These are phyloP conservation scores for Cynopterus sphinx DNA, from an alignment of 2,797 vertebrate genomes.

Conservation along the genomic window DNA sequence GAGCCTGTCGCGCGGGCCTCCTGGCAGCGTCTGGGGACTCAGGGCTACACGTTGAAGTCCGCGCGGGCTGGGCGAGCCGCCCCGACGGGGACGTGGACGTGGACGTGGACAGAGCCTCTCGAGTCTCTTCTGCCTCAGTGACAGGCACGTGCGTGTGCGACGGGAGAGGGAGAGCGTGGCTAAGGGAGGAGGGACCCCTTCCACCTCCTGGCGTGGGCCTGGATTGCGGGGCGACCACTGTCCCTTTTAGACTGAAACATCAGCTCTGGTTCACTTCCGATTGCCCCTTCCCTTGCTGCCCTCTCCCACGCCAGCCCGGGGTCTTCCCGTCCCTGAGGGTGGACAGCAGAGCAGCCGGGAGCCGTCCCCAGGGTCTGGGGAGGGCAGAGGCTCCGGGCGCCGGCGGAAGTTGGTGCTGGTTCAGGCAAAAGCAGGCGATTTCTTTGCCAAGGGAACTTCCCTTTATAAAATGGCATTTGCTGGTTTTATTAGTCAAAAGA, in stretches of 20 bases:
- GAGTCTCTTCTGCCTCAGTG: neutral
- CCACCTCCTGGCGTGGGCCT: neutral
- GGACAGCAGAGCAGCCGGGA: neutral
- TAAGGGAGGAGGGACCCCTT: neutral
- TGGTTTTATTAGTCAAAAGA: neutral
- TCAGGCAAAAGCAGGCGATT: neutral
- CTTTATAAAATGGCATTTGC: neutral
- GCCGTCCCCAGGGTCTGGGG: too few species aligned
- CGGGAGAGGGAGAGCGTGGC: neutral
- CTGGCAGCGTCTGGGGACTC: neutral
- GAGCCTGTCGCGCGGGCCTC: neutral
- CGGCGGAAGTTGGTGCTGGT: neutral
- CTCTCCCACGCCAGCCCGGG: accelerated
- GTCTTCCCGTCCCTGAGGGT: neutral
- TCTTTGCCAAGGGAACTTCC: neutral
- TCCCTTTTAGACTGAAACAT: neutral
- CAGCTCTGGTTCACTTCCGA: neutral
- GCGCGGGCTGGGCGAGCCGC: accelerated
- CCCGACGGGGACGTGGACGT: too few species aligned
- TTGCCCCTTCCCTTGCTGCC: neutral
- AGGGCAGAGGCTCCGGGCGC: neutral
- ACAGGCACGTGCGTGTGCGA: neutral
- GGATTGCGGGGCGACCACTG: neutral
- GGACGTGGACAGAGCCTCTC: neutral
- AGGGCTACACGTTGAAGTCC: neutral